A percentile compares a stretch with the other conserved stretches of the same genome.
Evolutionary conservation across 2,113 vertebrate genomes (phyloP).

Genomic region (Peromyscus californicus): DNA sequence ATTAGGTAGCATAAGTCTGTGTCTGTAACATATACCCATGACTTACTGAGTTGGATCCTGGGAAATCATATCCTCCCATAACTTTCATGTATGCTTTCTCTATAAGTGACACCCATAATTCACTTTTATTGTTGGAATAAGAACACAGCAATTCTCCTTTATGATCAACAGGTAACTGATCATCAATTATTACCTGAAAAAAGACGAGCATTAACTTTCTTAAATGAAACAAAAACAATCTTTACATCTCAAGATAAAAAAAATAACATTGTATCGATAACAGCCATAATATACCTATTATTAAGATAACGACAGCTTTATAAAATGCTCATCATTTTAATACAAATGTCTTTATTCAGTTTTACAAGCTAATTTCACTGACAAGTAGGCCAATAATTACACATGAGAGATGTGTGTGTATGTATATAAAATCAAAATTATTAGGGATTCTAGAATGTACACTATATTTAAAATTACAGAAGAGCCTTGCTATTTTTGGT

Average conservation of each 20-base stretch:
- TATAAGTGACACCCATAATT: conserved; percentile 98
- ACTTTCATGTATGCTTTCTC: conserved; percentile 99
- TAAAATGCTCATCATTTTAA: conserved; percentile 30
- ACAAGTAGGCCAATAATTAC: conserved; percentile 8
- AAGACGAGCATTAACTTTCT: conserved; percentile 70
- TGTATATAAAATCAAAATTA: background rate
- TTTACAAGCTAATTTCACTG: conserved; percentile 33
- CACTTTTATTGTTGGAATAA: conserved; percentile 98
- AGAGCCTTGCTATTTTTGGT: conserved; percentile 37
- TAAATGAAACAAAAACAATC: conserved; percentile 31
- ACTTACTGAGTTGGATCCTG: conserved; percentile 99
- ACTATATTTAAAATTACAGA: conserved; percentile 60
- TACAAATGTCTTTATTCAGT: conserved; percentile 16
- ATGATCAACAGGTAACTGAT: conserved; percentile 96
- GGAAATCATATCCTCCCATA: conserved; percentile 99
- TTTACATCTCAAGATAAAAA: conserved; percentile 52
- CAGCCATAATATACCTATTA: background rate
- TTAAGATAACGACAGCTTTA: background rate
- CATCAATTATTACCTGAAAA: conserved; percentile 97
- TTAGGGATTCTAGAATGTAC: conserved; percentile 27
- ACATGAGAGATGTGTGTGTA: background rate
- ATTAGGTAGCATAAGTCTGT: background rate
- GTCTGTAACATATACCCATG: background rate
- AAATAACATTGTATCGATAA: conserved; percentile 11
- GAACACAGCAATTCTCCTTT: conserved; percentile 97